These are phyloP conservation scores for Zaprionus lineosus DNA, from an alignment of 2,888 invertebrate species.

Conservation along the genomic window DNA sequence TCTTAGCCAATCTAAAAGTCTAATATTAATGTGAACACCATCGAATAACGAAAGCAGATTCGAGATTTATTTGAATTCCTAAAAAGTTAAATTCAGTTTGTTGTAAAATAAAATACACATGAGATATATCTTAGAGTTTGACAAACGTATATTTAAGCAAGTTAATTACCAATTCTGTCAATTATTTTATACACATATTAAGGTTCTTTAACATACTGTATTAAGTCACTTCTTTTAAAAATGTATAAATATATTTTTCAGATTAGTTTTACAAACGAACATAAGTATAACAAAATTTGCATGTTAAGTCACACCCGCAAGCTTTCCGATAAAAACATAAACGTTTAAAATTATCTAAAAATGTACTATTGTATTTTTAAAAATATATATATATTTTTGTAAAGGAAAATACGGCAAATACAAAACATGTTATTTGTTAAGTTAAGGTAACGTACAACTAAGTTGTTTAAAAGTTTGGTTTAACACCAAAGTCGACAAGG, in stretches of 20 bases:
- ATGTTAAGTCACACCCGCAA: conserved; percentile 1
- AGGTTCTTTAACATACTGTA: too few species aligned
- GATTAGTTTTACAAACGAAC: not conserved
- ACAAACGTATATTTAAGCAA: conserved; percentile 8
- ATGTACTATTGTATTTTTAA: conserved; percentile 51
- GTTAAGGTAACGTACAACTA: conserved; percentile 53
- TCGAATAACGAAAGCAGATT: too few species aligned
- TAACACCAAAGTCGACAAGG: conserved; percentile 47
- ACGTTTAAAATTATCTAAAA: conserved; percentile 14
- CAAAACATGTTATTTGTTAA: conserved; percentile 60
- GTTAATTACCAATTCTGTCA: not conserved
- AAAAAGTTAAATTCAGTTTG: too few species aligned
- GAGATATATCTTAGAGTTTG: too few species aligned
- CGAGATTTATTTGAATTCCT: too few species aligned
- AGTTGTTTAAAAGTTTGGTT: conserved; percentile 47
- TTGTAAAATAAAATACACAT: too few species aligned
- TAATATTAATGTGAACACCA: too few species aligned
- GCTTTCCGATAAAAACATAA: conserved; percentile 1
- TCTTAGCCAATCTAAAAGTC: too few species aligned
- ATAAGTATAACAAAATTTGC: not conserved
- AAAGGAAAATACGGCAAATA: conserved; percentile 72
- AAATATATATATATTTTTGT: conserved; percentile 75
- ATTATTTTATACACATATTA: too few species aligned
- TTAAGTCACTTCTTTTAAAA: too few species aligned
- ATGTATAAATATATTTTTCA: too few species aligned